Conservation (phyloP, 2,888 invertebrate species). For the Penaeus monodon region DNA sequence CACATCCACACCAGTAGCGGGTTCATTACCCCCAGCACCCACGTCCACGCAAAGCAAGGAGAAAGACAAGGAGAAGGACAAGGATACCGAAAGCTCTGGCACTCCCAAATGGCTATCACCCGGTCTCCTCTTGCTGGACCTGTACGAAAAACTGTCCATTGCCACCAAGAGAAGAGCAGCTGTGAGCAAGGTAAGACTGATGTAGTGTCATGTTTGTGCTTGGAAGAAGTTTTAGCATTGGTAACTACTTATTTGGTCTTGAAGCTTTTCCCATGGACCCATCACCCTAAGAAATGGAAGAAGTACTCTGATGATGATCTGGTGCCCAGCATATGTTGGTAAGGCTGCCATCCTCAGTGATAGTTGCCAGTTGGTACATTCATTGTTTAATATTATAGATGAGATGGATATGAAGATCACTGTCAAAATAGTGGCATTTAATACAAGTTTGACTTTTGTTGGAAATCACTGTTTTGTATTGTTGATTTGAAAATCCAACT, state of each 20-base stretch:
- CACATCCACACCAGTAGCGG: neutral
- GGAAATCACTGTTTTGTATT: too few relatives aligned
- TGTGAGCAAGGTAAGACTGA: constrained; percentile 74
- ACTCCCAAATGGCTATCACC: constrained; percentile 84
- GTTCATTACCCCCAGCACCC: neutral
- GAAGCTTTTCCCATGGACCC: too few relatives aligned
- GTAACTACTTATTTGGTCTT: too few relatives aligned
- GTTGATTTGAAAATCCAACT: too few relatives aligned
- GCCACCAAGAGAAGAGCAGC: constrained; percentile 78
- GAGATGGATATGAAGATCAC: too few relatives aligned
- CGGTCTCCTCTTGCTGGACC: constrained; percentile 80
- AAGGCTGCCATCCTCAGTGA: too few relatives aligned
- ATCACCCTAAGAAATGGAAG: neutral
- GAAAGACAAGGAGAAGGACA: constrained; percentile 45
- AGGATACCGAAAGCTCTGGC: constrained; percentile 52
- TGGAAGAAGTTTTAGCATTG: neutral
- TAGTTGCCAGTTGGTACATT: too few relatives aligned
- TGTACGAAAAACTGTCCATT: constrained; percentile 81
- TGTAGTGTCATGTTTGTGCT: constrained; percentile 60
- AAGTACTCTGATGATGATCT: neutral
- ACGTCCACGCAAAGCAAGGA: constrained; percentile 9
- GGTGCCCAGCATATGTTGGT: too few relatives aligned
- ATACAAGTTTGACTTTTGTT: too few relatives aligned
- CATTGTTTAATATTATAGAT: too few relatives aligned
- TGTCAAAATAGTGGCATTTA: too few relatives aligned